These are phyloP conservation scores for Spinus olivaceus DNA, from an alignment of 2,797 vertebrate species.

Conservation along the genomic window DNA sequence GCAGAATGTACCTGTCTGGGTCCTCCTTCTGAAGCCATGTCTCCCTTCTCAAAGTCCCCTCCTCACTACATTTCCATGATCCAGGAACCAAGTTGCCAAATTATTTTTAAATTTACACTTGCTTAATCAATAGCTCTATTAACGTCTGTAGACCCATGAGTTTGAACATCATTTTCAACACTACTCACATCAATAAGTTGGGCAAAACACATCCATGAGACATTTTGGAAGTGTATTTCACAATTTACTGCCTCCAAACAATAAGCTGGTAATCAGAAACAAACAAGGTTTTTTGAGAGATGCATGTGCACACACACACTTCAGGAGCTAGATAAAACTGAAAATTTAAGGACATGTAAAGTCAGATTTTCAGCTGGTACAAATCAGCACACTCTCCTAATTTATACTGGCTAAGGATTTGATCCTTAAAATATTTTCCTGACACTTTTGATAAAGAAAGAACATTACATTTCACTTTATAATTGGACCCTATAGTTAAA, in stretches of 20 bases:
- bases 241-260: background rate
- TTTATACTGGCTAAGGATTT: slow-evolving; percentile 19
- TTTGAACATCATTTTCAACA: background rate
- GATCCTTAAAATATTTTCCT: slow-evolving; percentile 57
- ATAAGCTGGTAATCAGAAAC: background rate
- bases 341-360: slow-evolving; percentile 16
- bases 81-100: background rate
- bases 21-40: background rate
- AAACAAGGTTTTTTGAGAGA: background rate
- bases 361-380: slow-evolving; percentile 24
- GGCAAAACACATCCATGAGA: background rate
- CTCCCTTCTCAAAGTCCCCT: background rate
- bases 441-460: slow-evolving; percentile 52
- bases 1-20: background rate
- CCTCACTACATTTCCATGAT: background rate
- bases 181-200: background rate
- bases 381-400: slow-evolving; percentile 16
- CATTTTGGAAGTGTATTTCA: background rate
- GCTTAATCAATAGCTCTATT: background rate
- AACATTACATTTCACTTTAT: slow-evolving; percentile 55
- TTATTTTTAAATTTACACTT: background rate
- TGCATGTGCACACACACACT: background rate
- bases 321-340: background rate
- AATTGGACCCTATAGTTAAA: slow-evolving; percentile 47
- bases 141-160: background rate